A percentile compares a stretch with the other conserved stretches of the same genome.
phyloP scores from a whole-genome alignment of 2,797 vertebrate genomes.

The Protosalanx chinensis region DNA sequence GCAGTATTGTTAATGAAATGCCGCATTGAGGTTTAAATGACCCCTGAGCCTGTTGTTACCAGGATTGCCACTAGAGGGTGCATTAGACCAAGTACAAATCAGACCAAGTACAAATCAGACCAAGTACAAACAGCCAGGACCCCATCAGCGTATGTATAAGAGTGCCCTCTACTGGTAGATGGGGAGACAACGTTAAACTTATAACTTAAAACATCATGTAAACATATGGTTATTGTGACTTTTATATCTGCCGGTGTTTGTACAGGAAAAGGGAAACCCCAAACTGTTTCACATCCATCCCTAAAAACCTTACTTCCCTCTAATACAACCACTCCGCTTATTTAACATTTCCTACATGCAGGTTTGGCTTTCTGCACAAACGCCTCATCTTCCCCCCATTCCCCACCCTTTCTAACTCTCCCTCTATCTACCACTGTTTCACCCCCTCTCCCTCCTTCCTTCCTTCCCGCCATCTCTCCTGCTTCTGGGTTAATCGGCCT shows the following conservation, averaged over 20 bases:
- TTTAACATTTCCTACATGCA: conserved; percentile 21
- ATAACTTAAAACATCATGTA: background rate
- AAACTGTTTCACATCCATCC: background rate
- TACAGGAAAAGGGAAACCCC: conserved; percentile 6
- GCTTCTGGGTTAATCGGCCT: conserved; percentile 51
- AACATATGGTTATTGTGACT: background rate
- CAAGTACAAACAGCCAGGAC: background rate
- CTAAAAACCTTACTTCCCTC: conserved; percentile 19
- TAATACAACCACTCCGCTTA: conserved; percentile 34
- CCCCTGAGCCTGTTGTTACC: background rate
- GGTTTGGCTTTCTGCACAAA: too few species aligned
- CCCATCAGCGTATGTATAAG: conserved; percentile 19
- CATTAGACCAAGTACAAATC: conserved; percentile 6
- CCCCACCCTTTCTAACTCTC: conserved; percentile 22
- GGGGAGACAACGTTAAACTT: background rate
- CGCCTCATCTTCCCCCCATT: background rate
- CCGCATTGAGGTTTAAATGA: background rate
- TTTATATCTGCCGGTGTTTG: too few species aligned
- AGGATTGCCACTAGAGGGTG: conserved; percentile 14
- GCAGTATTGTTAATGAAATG: background rate
- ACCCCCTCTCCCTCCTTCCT: background rate
- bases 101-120: background rate
- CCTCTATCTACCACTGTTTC: background rate
- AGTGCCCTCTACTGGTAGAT: conserved; percentile 56
- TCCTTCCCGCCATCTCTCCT: background rate